Base-by-base conservation (phyloP, 2,797 vertebrate genomes). In the Peromyscus eremicus region DNA sequence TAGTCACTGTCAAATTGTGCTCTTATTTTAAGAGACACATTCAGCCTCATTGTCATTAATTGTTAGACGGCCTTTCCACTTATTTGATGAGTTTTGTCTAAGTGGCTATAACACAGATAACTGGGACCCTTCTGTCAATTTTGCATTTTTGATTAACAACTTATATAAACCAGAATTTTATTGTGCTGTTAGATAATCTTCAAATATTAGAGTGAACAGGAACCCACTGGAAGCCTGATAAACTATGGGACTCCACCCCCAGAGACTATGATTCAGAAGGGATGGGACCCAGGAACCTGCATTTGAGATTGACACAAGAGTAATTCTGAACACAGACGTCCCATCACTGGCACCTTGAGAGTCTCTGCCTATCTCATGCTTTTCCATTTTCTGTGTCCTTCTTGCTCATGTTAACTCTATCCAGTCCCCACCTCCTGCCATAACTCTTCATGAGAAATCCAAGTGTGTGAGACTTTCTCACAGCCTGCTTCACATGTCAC, bases 161-260 rank as follows among this genome's bases (percentile, higher is more conserved):
- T 73, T 85, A 96, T 82, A 70, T 79, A 94, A 90, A 81, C 37
- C 29, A 82, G 37, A 60, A 14, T 73, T 85, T 86, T 25, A 71
- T 62, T 83, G 34, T 85, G 34, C 52, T 34, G 68, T 43, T 93
- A 62, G 62, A 27, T 86, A 91, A 55, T 94, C 88, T 88, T 95
- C 71, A 82, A 91, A 52, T 89, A 86, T 60, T 46, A 25, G 1
- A 60, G 11, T 46, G 2, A 9, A 0, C 83, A 37, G 27, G 17
- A 12, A 52, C 11, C 6, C 81, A 77, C 6, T 32, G 23, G 68
- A 91, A 91, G 13, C 8, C 70, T 86, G 7, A 12, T 49, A 71
- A 60, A 60, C 11, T 49, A 4, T 82, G 76, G 10, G 3, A 8
- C 68, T 9, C 57, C 5, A 8, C 13, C 46, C 11, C 17, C 37